Evolutionary conservation across 2,113 vertebrate genomes (phyloP).

Genomic region (Rhineura floridana): DNA sequence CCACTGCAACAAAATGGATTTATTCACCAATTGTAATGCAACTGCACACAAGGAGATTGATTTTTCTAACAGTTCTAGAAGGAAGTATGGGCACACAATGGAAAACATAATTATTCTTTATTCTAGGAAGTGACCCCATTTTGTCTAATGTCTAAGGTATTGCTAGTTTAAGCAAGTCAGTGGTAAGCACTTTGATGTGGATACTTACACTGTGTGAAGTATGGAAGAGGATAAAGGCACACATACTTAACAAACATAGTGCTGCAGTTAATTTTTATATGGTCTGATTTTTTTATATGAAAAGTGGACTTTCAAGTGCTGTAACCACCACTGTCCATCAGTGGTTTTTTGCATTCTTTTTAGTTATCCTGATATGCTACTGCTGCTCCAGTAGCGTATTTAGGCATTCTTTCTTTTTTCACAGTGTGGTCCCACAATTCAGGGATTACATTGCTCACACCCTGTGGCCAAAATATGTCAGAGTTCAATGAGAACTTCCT

Average conservation of each 20-base stretch:
- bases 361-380: neutral
- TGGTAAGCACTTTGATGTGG: slow-evolving; percentile 16
- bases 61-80: slow-evolving; percentile 38
- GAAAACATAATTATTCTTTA: slow-evolving; percentile 34
- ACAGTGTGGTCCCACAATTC: too few relatives aligned
- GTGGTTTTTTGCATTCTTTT: neutral
- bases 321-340: neutral
- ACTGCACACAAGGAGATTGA: neutral
- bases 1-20: slow-evolving; percentile 44
- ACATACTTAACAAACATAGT: neutral
- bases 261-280: neutral
- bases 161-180: slow-evolving; percentile 41
- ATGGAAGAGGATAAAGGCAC: rapidly evolving
- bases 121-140: slow-evolving; percentile 14
- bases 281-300: neutral
- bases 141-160: slow-evolving; percentile 23
- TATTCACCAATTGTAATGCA: slow-evolving; percentile 60
- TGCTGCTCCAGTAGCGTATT: too few relatives aligned
- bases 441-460: too few relatives aligned
- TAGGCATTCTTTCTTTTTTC: too few relatives aligned
- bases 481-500: neutral
- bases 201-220: neutral
- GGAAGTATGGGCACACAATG: slow-evolving; percentile 21
- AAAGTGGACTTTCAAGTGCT: neutral
- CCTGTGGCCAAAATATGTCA: neutral